These are phyloP conservation scores for Parotocinclus haroldoi DNA, from an alignment of 2,797 vertebrate genomes.

Conservation along the genomic window DNA sequence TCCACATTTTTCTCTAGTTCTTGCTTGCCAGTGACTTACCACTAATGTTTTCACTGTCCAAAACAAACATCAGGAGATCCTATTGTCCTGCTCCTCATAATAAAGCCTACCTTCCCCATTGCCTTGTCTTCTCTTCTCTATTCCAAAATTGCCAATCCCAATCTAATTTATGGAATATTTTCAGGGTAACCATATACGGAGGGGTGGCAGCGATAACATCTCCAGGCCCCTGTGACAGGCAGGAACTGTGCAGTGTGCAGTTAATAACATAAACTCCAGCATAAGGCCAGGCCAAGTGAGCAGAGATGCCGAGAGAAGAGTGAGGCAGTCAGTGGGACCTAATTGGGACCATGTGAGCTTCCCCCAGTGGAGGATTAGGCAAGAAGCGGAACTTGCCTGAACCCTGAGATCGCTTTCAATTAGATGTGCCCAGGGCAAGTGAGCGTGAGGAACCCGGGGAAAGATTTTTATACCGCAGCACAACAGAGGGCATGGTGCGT, in stretches of 20 bases:
- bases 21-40: constrained; percentile 65
- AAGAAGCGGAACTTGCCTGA: constrained; percentile 94
- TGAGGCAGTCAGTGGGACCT: constrained; percentile 85
- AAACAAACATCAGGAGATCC: constrained; percentile 68
- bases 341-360: constrained; percentile 99
- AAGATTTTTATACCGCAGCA: constrained; percentile 78
- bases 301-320: constrained; percentile 44
- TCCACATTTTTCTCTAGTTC: constrained; percentile 46
- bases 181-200: constrained; percentile 90
- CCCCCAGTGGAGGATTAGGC: constrained; percentile 90
- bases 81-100: constrained; percentile 61
- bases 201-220: constrained; percentile 90
- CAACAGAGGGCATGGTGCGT: constrained; percentile 42
- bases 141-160: constrained; percentile 76
- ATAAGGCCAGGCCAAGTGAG: constrained; percentile 51
- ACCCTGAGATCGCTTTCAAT: constrained; percentile 95
- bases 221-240: constrained; percentile 91
- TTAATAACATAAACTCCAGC: constrained; percentile 96
- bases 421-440: constrained; percentile 93
- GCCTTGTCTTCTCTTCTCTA: constrained; percentile 65
- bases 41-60: constrained; percentile 62
- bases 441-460: constrained; percentile 80
- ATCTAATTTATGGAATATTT: constrained; percentile 94
- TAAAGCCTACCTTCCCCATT: constrained; percentile 39
- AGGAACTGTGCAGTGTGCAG: constrained; percentile 93